Conservation (phyloP, 2,113 vertebrate species). For the Dromas ardeola region DNA sequence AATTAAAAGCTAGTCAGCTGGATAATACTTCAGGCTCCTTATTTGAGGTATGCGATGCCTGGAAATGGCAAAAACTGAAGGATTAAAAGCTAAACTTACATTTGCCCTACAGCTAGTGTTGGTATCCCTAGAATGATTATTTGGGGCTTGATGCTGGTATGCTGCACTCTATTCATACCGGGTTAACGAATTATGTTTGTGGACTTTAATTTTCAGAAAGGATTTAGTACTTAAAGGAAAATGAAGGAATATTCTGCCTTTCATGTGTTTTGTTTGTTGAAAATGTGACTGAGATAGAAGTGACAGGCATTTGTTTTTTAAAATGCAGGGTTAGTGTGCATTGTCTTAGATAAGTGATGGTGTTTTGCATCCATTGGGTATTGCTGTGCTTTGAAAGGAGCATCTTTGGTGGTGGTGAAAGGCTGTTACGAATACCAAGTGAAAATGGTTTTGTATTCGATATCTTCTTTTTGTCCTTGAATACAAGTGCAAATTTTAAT, state of each 20-base stretch:
- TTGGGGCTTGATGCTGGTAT: neutral
- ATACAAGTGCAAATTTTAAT: neutral
- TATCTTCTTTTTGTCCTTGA: neutral
- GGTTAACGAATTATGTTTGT: neutral
- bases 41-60: neutral
- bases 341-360: neutral
- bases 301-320: neutral
- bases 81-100: constrained; percentile 37
- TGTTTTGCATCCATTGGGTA: neutral
- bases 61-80: constrained; percentile 17
- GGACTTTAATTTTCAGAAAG: neutral
- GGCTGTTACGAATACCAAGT: neutral
- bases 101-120: neutral
- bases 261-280: neutral
- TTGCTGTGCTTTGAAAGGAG: neutral
- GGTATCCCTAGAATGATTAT: neutral
- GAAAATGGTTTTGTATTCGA: neutral
- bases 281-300: neutral
- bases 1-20: constrained; percentile 21
- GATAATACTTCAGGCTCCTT: constrained; percentile 22
- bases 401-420: neutral
- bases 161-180: neutral
- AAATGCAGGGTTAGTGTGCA: neutral
- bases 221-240: neutral
- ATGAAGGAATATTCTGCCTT: neutral